These are phyloP conservation scores for Corythornis vintsioides DNA, from an alignment of 2,113 vertebrate genomes.

Conservation along the genomic window DNA sequence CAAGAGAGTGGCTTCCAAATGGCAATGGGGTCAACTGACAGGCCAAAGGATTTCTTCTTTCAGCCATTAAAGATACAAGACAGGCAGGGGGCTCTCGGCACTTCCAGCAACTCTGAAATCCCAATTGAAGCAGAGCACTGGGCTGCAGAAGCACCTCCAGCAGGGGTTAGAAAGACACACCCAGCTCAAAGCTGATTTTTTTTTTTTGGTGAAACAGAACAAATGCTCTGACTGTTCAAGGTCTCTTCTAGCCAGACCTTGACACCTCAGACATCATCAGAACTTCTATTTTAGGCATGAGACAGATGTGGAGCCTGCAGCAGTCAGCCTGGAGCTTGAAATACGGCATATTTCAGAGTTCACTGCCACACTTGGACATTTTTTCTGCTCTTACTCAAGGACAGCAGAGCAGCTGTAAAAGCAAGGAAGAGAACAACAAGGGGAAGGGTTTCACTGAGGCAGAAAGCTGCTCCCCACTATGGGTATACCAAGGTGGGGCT, in stretches of 20 bases:
- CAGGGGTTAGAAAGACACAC: background rate
- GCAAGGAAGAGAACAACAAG: background rate
- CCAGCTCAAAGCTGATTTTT: background rate
- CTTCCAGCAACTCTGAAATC: background rate
- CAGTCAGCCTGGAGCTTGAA: slow-evolving; percentile 14
- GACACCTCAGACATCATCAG: background rate
- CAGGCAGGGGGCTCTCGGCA: accelerated
- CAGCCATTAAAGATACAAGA: background rate
- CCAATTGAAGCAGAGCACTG: background rate
- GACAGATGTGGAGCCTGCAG: background rate
- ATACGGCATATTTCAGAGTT: background rate
- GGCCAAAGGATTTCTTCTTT: background rate
- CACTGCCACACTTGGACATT: background rate
- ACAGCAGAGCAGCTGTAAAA: slow-evolving; percentile 17
- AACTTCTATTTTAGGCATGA: background rate
- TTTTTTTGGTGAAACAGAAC: background rate
- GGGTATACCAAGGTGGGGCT: background rate
- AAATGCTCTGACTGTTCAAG: background rate
- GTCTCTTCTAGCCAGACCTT: slow-evolving; percentile 9
- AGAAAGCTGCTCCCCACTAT: background rate
- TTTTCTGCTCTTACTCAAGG: slow-evolving; percentile 24
- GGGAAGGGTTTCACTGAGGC: background rate
- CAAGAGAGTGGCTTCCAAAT: background rate
- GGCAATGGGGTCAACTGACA: background rate
- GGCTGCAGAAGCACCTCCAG: background rate